Evolutionary conservation across 35 echinoderm and acorn worm genomes (phyloP).

Genomic region (Lytechinus pictus): DNA sequence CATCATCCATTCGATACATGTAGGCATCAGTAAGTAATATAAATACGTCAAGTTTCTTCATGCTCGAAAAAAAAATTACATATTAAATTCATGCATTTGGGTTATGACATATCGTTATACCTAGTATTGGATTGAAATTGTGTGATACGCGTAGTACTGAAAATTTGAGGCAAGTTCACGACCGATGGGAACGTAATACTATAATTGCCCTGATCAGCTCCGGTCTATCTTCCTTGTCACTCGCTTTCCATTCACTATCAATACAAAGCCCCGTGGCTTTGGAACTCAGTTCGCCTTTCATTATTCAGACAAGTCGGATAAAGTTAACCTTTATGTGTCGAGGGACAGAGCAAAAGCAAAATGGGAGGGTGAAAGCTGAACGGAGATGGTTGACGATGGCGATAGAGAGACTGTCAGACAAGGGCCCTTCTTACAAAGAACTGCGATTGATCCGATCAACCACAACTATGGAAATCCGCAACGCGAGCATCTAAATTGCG

Average conservation of each 20-base stretch:
- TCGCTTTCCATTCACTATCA: not conserved
- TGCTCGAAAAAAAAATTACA: no score
- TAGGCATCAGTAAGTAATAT: no score
- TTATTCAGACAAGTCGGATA: not conserved
- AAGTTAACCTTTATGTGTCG: not conserved
- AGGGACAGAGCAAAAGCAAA: not conserved
- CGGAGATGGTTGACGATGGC: not conserved
- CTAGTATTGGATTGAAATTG: no score
- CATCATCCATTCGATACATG: no score
- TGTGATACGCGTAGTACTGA: no score
- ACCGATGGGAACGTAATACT: not conserved
- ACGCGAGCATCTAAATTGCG: no score
- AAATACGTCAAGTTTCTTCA: no score
- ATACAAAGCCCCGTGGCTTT: not conserved
- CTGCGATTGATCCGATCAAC: no score
- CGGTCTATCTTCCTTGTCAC: not conserved
- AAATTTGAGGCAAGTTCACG: not conserved
- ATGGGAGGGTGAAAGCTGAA: not conserved
- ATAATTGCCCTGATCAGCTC: not conserved
- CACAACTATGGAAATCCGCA: no score
- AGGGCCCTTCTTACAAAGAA: no score
- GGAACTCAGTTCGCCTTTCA: not conserved
- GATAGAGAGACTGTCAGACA: not conserved
- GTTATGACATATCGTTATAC: no score
- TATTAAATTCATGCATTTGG: no score